Base-by-base conservation (phyloP, 2,888 invertebrate genomes). In the Oasisia sp. region DNA sequence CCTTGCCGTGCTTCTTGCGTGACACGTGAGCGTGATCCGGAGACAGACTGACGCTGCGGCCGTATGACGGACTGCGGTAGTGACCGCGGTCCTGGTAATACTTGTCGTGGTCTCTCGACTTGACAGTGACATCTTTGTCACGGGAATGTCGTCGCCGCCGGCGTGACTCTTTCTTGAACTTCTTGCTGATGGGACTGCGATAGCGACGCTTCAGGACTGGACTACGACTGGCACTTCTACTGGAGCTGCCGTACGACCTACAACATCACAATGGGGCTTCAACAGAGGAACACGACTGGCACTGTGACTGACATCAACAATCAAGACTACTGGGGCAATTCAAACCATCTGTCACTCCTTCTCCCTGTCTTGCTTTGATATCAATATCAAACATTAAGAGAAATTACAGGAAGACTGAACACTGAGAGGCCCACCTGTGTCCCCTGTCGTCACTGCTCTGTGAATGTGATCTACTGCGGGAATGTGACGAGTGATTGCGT, bases 401-500 rank as follows among this genome's bases (percentile, higher is more conserved):
- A 50, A 50, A 9, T 50, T 1, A 38, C 38, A 38, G 38, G 4
- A 38, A 38, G 38, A 38, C 1, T 38, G 38, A 38, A 38, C 4
- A 38, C 38, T 74, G 74, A 19, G 74, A 50, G 74, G 27, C 74
- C 74, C 74, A 74, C 74, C 74, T 74, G 74, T 74, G 74, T 7
- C 74, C 74, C 27, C 74, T 19, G 4, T 74, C 74, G 27, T 74
- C 74, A 27, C 91, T 91, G 50, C 91, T 91, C 19, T 27, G 45
- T 27, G 44, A 44, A 12, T 45, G 38, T n/a, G 91, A 90, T 27
- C 90, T 90, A 9, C 90, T 90, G 90, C 44, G 90, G 32, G 90
- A 44, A 45, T 91, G 44, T 44, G 91, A 50, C 32, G 91, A 91
- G 45, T 50, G 91, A 45, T 50, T 91, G 45, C 91, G 91, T n/a